Conservation (phyloP, 2,797 vertebrate genomes). For the Apogon hyalosoma region DNA sequence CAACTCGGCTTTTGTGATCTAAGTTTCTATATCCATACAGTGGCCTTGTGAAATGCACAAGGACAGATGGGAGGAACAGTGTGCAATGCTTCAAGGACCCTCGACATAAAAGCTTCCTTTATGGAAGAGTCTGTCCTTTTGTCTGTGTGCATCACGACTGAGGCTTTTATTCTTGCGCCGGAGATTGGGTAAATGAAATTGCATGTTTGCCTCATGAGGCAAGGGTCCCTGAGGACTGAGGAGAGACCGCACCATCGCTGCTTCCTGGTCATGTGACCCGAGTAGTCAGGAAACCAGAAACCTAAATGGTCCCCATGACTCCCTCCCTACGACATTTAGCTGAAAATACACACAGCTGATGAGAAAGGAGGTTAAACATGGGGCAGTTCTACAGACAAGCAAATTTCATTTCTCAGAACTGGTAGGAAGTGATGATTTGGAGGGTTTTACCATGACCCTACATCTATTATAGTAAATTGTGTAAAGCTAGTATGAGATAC, state of each 20-base stretch:
- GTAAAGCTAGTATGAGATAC: neutral
- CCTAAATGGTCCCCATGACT: slow-evolving; percentile 57
- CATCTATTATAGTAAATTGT: neutral
- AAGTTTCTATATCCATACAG: slow-evolving; percentile 31
- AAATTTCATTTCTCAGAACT: slow-evolving; percentile 31
- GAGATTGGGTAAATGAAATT: slow-evolving; percentile 75
- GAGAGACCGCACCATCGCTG: slow-evolving; percentile 62
- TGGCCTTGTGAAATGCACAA: slow-evolving; percentile 47
- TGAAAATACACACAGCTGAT: slow-evolving; percentile 71
- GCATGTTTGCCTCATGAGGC: slow-evolving; percentile 72
- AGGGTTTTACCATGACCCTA: neutral
- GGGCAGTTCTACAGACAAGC: slow-evolving; percentile 48
- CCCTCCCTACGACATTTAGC: slow-evolving; percentile 40
- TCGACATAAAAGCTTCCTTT: slow-evolving; percentile 70
- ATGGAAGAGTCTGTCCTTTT: slow-evolving; percentile 67
- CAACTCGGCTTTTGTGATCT: slow-evolving; percentile 21
- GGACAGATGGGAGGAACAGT: slow-evolving; percentile 41
- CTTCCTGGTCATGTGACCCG: slow-evolving; percentile 79
- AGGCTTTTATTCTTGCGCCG: slow-evolving; percentile 68
- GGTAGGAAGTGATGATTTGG: neutral
- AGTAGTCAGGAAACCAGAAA: slow-evolving; percentile 76
- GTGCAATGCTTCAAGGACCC: slow-evolving; percentile 64
- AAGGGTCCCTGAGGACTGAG: slow-evolving; percentile 68
- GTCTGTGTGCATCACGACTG: slow-evolving; percentile 67
- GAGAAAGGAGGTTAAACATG: slow-evolving; percentile 65